phyloP scores from a whole-genome alignment of 2,797 vertebrate species.

The Amblyopsis hoosieri region DNA sequence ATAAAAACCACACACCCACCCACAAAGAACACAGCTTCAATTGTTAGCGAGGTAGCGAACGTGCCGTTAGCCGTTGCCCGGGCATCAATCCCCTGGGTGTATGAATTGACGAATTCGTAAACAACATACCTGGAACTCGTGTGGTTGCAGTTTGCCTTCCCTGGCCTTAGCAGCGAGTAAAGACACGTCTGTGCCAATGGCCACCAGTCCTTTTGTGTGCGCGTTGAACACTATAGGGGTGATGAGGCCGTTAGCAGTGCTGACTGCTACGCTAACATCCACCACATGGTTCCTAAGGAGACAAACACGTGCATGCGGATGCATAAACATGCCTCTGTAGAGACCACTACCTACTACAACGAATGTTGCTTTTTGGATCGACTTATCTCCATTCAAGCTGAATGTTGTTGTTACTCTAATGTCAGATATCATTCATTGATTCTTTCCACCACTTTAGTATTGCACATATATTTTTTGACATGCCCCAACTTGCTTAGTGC shows the following conservation, averaged over 20 bases:
- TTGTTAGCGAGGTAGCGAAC: too few species aligned
- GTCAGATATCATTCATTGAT: constrained; percentile 93
- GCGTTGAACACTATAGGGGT: constrained; percentile 97
- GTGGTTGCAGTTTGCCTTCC: constrained; percentile 94
- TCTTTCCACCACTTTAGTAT: constrained; percentile 71
- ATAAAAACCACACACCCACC: background rate
- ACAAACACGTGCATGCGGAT: background rate
- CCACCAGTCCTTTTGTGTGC: constrained; percentile 90
- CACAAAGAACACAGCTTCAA: background rate
- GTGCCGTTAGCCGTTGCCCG: too few species aligned
- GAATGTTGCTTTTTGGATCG: too few species aligned
- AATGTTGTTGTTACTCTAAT: constrained; percentile 59
- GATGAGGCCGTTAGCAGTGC: constrained; percentile 91
- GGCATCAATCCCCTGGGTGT: too few species aligned
- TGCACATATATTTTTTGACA: too few species aligned
- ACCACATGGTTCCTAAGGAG: constrained; percentile 92
- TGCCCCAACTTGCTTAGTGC: too few species aligned
- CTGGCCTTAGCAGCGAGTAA: constrained; percentile 88
- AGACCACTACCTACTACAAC: too few species aligned
- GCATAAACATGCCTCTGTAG: background rate
- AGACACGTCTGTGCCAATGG: constrained; percentile 87
- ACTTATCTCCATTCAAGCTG: background rate
- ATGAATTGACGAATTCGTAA: too few species aligned
- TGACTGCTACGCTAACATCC: constrained; percentile 93
- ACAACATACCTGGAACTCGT: constrained; percentile 90